Evolutionary conservation across 1,140 invertebrate genomes (phyloP).

Genomic region (Leptestheria dahalacensis): DNA sequence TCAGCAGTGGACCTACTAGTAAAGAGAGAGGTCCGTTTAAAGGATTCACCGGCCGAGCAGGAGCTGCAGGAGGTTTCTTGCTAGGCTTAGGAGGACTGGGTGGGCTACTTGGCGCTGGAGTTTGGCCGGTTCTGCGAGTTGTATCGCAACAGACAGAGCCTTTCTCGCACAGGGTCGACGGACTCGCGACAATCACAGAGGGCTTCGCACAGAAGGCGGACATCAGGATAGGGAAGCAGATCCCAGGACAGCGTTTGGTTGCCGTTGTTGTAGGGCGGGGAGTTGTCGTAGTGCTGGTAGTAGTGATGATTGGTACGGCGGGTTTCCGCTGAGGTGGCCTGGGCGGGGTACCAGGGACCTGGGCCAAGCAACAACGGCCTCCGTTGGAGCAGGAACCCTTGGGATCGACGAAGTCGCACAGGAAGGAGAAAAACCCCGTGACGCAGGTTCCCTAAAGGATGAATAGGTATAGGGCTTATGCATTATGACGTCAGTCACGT

Average conservation of each 20-base stretch:
- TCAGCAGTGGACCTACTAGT: conserved; percentile 4
- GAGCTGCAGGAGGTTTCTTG: background rate
- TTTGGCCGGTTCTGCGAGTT: background rate
- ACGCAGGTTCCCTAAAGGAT: conserved; percentile 59
- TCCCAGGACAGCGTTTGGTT: conserved; percentile 48
- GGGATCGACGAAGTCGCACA: conserved; percentile 67
- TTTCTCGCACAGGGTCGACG: conserved; percentile 47
- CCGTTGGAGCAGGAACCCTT: conserved; percentile 57
- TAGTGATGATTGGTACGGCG: conserved; percentile 18
- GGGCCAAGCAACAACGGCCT: conserved; percentile 56
- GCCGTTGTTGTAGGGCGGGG: conserved; percentile 16
- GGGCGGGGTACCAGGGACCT: conserved; percentile 16
- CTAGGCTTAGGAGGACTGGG: background rate
- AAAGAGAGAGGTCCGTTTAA: background rate
- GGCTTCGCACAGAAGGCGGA: conserved; percentile 64
- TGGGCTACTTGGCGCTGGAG: background rate
- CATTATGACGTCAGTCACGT: too few species aligned
- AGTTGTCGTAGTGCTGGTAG: conserved; percentile 21
- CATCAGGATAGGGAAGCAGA: conserved; percentile 63
- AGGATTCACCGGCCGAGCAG: background rate
- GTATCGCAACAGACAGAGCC: conserved; percentile 57
- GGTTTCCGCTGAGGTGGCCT: conserved; percentile 21
- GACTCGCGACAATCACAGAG: conserved; percentile 50
- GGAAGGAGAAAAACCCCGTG: conserved; percentile 56
- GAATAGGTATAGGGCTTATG: too few species aligned